Conservation (phyloP, 2,888 invertebrate genomes). For the Sphecodes monilicornis region DNA sequence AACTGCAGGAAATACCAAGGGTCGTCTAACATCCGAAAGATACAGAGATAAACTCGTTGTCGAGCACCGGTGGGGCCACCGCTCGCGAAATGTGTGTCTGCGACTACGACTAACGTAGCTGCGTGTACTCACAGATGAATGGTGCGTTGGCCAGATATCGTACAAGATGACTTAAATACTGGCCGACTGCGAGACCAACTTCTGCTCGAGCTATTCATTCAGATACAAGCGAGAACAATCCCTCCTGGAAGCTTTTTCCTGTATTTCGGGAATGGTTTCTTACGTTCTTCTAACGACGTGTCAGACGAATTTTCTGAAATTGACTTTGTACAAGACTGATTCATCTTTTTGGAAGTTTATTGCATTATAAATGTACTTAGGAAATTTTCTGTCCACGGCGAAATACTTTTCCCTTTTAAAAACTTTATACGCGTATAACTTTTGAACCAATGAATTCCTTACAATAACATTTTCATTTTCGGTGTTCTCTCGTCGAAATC, state of each 20-base stretch:
- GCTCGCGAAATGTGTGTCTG: slow-evolving; percentile 37
- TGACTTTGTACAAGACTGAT: no score
- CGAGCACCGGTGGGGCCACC: slow-evolving; percentile 30
- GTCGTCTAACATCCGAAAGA: slow-evolving; percentile 66
- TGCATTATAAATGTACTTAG: no score
- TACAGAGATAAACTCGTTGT: slow-evolving; percentile 66
- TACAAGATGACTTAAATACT: slow-evolving; percentile 39
- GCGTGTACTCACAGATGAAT: slow-evolving; percentile 53
- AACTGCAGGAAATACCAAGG: slow-evolving; percentile 66
- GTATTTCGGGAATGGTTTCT: no score
- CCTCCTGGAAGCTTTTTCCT: not conserved
- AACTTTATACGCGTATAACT: no score
- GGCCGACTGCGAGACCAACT: slow-evolving; percentile 15
- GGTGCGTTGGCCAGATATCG: slow-evolving; percentile 51
- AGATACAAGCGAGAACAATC: not conserved
- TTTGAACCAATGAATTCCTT: no score
- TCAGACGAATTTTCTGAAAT: no score
- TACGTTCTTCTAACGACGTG: no score
- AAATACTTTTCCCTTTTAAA: no score
- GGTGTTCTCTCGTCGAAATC: no score
- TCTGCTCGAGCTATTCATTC: not conserved
- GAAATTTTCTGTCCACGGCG: no score
- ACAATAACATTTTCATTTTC: no score
- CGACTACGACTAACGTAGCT: slow-evolving; percentile 15
- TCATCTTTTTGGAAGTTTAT: no score